Evolutionary conservation across 2,888 invertebrate species (phyloP).

Genomic region (Notocelia uddmanniana): DNA sequence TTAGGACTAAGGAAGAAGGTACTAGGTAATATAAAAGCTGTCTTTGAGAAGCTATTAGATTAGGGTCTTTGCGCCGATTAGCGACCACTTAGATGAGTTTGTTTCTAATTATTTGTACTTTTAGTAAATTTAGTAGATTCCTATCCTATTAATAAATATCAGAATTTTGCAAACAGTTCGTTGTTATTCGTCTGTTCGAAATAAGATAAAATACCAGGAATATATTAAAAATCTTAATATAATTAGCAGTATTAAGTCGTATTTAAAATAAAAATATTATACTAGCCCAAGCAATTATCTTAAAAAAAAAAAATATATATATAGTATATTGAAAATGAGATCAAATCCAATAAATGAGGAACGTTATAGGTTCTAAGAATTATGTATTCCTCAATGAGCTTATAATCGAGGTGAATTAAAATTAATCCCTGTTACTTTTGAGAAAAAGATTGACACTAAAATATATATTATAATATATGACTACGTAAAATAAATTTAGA

Average conservation of each 20-base stretch:
- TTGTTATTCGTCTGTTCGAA: neutral
- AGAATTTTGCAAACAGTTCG: no score
- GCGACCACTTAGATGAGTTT: no score
- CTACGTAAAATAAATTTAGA: neutral
- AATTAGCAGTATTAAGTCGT: neutral
- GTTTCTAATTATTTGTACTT: no score
- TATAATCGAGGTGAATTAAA: neutral
- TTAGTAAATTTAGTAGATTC: no score
- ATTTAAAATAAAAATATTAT: neutral
- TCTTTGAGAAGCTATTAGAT: no score
- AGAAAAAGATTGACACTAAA: neutral
- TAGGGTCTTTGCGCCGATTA: no score
- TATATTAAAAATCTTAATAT: neutral
- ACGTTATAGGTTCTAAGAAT: slow-evolving; percentile 5
- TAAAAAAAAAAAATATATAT: slow-evolving; percentile 4
- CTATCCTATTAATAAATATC: no score
- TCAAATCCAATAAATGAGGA: slow-evolving; percentile 22
- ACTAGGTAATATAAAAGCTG: no score
- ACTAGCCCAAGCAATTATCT: slow-evolving; percentile 11
- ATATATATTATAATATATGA: no score
- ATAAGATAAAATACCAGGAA: neutral
- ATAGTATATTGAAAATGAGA: slow-evolving; percentile 22
- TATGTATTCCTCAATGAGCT: slow-evolving; percentile 9
- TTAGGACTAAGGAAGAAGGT: neutral
- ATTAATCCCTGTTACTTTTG: slow-evolving; percentile 2